Evolutionary conservation across 2,113 vertebrate species (phyloP).

Genomic region (Tyrannus savana): DNA sequence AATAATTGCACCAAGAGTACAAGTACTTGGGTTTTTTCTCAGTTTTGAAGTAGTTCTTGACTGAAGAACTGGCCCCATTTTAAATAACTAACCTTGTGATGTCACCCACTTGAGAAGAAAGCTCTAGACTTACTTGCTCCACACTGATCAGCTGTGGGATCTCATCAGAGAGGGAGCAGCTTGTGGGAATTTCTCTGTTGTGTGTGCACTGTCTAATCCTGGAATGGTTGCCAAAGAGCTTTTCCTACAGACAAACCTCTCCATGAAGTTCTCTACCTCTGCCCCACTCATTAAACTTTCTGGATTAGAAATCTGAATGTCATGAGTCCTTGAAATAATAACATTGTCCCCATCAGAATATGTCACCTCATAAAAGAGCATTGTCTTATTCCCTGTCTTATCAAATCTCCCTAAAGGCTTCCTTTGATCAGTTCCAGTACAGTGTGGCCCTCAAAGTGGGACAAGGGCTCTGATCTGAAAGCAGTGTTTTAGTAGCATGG

Average conservation of each 20-base stretch:
- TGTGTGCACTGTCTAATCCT: neutral
- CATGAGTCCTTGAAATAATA: neutral
- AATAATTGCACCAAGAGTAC: neutral
- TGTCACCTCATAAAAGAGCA: neutral
- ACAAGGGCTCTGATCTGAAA: neutral
- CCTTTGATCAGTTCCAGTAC: neutral
- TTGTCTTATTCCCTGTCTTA: neutral
- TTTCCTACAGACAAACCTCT: neutral
- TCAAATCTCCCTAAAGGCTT: neutral
- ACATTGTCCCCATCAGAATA: neutral
- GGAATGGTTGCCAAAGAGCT: neutral
- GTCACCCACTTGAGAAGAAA: neutral
- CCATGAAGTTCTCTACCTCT: neutral
- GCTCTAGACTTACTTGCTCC: neutral
- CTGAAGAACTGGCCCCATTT: neutral
- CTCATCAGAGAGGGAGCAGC: neutral
- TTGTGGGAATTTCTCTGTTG: neutral
- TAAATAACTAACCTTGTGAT: neutral
- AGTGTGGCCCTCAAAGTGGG: neutral
- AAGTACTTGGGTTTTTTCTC: neutral
- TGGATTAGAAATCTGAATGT: neutral
- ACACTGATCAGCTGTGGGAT: neutral
- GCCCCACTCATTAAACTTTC: neutral
- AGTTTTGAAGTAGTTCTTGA: neutral
- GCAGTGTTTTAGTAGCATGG: neutral